phyloP scores from a whole-genome alignment of 92 coral and sea anemone species.

The Montipora capitata region DNA sequence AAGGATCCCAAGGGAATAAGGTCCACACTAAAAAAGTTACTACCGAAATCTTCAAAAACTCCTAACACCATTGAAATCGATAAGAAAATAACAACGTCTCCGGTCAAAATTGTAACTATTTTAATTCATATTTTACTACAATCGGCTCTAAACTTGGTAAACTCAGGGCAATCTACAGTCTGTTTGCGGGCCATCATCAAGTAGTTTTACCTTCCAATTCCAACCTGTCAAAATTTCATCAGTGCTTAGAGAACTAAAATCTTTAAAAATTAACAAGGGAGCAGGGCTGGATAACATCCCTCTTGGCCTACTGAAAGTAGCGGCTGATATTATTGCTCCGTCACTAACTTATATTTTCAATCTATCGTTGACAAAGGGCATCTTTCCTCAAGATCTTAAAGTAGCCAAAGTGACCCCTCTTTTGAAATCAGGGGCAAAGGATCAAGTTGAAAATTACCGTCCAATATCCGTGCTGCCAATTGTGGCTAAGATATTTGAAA shows the following conservation, averaged over 20 bases:
- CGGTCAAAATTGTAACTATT: slow-evolving; percentile 41
- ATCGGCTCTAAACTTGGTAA: slow-evolving; percentile 60
- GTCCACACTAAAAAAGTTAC: slow-evolving; percentile 30
- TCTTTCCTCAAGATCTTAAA: slow-evolving; percentile 64
- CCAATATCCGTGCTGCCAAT: slow-evolving; percentile 57
- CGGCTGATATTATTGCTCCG: slow-evolving; percentile 56
- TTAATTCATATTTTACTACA: slow-evolving; percentile 60
- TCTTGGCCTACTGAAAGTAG: slow-evolving; percentile 51
- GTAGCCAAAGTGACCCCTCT: slow-evolving; percentile 65
- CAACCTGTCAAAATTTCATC: slow-evolving; percentile 34
- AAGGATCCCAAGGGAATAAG: slow-evolving; percentile 59
- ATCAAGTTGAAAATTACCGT: slow-evolving; percentile 54
- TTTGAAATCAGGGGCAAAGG: slow-evolving; percentile 43
- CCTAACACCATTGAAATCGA: slow-evolving; percentile 37
- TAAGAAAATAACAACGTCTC: slow-evolving; percentile 45
- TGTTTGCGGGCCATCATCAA: slow-evolving; percentile 22
- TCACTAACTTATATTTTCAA: slow-evolving; percentile 53
- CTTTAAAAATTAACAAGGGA: too few species aligned
- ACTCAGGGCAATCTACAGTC: slow-evolving; percentile 32
- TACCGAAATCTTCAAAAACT: slow-evolving; percentile 38
- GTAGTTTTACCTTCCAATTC: background rate
- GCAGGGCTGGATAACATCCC: background rate
- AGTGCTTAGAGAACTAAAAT: slow-evolving; percentile 21
- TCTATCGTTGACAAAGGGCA: slow-evolving; percentile 39
- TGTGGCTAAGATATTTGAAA: slow-evolving; percentile 70